These are phyloP conservation scores for Eudyptes chrysolophus DNA, from an alignment of 2,113 vertebrate genomes.

Conservation along the genomic window DNA sequence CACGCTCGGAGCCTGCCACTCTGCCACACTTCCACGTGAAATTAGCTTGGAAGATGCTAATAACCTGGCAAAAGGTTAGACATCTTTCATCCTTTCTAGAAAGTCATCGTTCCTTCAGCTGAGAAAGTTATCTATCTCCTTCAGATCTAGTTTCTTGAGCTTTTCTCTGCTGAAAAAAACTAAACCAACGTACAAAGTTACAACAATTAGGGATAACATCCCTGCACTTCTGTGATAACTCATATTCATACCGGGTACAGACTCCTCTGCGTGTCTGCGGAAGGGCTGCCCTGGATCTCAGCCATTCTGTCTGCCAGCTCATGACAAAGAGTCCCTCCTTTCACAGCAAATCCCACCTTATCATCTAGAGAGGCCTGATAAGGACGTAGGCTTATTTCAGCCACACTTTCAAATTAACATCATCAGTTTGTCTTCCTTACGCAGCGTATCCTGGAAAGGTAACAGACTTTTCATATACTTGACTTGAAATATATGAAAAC, in stretches of 20 bases:
- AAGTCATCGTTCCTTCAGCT: not conserved
- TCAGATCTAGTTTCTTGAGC: not conserved
- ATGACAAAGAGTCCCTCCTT: not conserved
- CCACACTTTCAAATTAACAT: not conserved
- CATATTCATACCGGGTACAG: not conserved
- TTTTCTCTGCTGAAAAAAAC: not conserved
- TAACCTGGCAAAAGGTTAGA: not conserved
- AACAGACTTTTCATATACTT: not conserved
- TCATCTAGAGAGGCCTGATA: not conserved
- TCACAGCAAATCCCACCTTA: not conserved
- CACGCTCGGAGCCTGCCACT: not conserved
- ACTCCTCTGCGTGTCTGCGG: not conserved
- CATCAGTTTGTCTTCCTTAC: not conserved
- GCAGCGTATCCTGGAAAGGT: not conserved
- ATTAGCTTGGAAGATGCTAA: not conserved
- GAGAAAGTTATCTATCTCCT: not conserved
- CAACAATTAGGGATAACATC: not conserved
- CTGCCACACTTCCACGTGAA: not conserved
- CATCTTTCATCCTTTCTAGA: not conserved
- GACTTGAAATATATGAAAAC: not conserved
- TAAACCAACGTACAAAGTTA: not conserved
- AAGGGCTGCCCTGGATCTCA: not conserved
- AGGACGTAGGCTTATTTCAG: not conserved
- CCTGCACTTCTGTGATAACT: not conserved
- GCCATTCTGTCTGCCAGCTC: not conserved